Evolutionary conservation across 1,140 invertebrate species (phyloP), one percentile per base, ranked within the genome.

Genomic region (Lepidurus arcticus): DNA sequence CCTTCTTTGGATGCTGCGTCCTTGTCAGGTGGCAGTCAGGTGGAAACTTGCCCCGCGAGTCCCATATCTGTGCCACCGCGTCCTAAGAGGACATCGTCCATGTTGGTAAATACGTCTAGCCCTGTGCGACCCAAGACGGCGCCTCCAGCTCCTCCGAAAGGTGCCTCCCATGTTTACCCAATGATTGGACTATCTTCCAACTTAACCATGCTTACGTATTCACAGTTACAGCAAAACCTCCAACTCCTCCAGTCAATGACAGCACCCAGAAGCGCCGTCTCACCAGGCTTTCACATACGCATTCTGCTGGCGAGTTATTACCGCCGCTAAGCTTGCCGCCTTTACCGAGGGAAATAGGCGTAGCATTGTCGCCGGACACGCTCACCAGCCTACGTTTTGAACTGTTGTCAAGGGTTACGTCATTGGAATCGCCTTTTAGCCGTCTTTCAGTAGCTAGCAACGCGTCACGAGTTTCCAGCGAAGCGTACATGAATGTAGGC

Each of bases 111-210:
- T 34, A 21, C 78, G n/a, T 24, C 73, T 42, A 44, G 73, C 45
- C 26, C 73, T 21, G 79, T 73, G 21, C 53, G 79, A n/a, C 79
- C 79, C 34, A 77, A 78, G 53, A 80, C 79, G 7, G 79, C 79
- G 2, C 79, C 79, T 21, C 79, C 79, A 42, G 75, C 76, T 11
- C 79, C 79, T 2, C 79, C 79, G 9, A 76, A 34, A 75, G 26
- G 76, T 45, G n/a, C 42, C 7, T 65, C 53, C 21, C 21, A 65
- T 65, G 13, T 65, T 65, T 65, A 65, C 53, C 9, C 13, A 65
- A 65, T 65, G 21, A 6, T 65, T 65, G 21, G 1, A 13, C 9
- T 1, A 7, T 16, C 6, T 21, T 65, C 53, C 21, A 47, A 5
- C 53, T 65, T 65, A 34, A 34, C 34, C 34, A 34, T 34, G 34